phyloP scores from a whole-genome alignment of 2,797 vertebrate genomes.

The Semotilus atromaculatus region DNA sequence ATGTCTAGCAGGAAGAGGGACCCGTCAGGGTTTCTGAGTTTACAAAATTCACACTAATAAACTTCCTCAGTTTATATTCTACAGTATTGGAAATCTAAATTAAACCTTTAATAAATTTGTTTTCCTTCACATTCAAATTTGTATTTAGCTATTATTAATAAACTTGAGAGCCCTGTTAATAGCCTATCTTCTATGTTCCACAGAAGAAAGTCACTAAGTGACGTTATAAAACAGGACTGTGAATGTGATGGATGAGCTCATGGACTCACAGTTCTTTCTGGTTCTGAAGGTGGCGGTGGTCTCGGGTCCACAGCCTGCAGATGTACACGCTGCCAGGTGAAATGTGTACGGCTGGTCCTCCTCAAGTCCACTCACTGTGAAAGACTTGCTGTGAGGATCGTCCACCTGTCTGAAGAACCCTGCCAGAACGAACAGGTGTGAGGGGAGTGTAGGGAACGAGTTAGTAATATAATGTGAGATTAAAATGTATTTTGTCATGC shows the following conservation, averaged over 20 bases:
- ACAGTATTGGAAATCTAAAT: no score
- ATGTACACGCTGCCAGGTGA: conserved; percentile 75
- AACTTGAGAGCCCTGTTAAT: no score
- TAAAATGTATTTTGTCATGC: not conserved
- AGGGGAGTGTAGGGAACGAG: not conserved
- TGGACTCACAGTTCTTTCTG: conserved; percentile 63
- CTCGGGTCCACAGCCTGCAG: conserved; percentile 69
- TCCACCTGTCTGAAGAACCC: conserved; percentile 54
- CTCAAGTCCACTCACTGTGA: conserved; percentile 69
- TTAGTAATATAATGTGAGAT: not conserved
- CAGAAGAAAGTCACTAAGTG: no score
- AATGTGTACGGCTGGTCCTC: conserved; percentile 73
- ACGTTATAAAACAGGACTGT: not conserved
- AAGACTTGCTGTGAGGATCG: conserved; percentile 71
- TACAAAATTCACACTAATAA: no score
- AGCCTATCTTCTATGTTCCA: no score
- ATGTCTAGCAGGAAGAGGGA: no score
- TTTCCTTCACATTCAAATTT: no score
- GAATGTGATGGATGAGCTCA: conserved; percentile 50
- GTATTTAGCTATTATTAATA: no score
- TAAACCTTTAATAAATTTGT: no score
- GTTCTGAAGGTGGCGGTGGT: conserved; percentile 58
- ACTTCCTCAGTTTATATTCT: no score
- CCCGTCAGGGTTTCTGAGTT: no score
- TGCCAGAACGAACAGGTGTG: not conserved